phyloP scores from a whole-genome alignment of 2,888 invertebrate genomes.

The Petrolisthes cinctipes region DNA sequence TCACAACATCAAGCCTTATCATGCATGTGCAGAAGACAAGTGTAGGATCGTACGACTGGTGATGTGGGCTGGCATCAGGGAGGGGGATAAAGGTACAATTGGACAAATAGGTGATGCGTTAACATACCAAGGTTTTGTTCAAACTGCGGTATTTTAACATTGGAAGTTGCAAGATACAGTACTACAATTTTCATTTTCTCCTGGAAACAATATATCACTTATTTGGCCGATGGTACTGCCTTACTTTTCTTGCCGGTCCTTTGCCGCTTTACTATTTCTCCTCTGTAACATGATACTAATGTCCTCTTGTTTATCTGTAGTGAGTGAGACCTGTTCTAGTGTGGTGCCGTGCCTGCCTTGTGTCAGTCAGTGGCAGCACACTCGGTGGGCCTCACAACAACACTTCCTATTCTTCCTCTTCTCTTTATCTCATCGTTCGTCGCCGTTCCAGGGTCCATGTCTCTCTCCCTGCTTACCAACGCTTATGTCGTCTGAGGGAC shows the following conservation, averaged over 20 bases:
- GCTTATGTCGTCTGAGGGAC: slow-evolving; percentile 44
- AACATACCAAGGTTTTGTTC: too few species aligned
- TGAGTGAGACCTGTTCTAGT: neutral
- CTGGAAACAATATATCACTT: too few species aligned
- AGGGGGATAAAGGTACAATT: neutral
- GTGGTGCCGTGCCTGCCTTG: slow-evolving; percentile 2
- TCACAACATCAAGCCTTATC: slow-evolving; percentile 31
- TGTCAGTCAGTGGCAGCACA: neutral
- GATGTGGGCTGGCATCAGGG: slow-evolving; percentile 26
- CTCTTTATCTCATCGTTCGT: neutral
- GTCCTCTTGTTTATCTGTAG: neutral
- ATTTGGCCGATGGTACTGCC: too few species aligned
- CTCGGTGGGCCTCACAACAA: neutral
- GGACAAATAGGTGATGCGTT: too few species aligned
- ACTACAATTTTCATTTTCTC: too few species aligned
- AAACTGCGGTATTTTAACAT: too few species aligned
- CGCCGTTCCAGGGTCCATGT: slow-evolving; percentile 1
- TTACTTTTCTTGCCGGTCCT: neutral
- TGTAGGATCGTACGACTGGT: slow-evolving; percentile 31
- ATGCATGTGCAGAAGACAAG: slow-evolving; percentile 44
- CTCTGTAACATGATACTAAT: neutral
- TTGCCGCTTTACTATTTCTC: neutral
- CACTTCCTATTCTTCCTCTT: neutral
- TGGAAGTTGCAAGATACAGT: too few species aligned
- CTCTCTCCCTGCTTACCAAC: neutral